Evolutionary conservation across 1,140 invertebrate species (phyloP).

Genomic region (Physella acuta): DNA sequence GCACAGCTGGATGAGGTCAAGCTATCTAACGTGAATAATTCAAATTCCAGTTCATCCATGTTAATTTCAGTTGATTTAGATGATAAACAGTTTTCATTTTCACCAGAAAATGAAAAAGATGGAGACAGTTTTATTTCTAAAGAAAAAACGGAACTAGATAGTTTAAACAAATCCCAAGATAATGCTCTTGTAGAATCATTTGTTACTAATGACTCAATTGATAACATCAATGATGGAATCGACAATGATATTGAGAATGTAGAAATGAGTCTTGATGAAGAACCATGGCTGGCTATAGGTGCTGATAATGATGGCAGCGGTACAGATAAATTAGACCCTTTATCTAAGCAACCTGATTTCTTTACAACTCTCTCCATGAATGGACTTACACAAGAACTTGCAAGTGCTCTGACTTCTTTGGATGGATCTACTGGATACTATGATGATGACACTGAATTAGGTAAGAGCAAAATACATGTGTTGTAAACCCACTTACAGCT

Average conservation of each 20-base stretch:
- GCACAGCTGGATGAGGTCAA: too few relatives aligned
- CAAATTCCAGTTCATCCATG: too few relatives aligned
- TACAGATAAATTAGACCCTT: conserved; percentile 1
- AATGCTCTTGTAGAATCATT: too few relatives aligned
- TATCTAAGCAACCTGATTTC: conserved; percentile 47
- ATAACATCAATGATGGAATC: neutral
- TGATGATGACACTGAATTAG: conserved; percentile 10
- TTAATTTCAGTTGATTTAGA: too few relatives aligned
- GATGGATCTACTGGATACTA: conserved; percentile 21
- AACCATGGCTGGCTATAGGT: conserved; percentile 38
- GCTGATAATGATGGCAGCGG: neutral
- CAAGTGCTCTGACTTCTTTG: conserved; percentile 38
- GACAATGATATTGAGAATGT: conserved; percentile 1
- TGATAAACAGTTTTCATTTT: too few relatives aligned
- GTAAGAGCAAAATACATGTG: too few relatives aligned
- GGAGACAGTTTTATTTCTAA: too few relatives aligned
- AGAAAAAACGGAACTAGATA: too few relatives aligned
- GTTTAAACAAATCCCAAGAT: too few relatives aligned
- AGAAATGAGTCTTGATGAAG: conserved; percentile 24
- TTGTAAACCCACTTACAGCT: neutral
- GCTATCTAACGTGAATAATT: too few relatives aligned
- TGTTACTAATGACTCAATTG: too few relatives aligned
- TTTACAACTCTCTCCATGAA: conserved; percentile 51
- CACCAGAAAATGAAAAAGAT: too few relatives aligned
- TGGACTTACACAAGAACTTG: conserved; percentile 53